Conservation (phyloP, 2,113 vertebrate species). For the Ornithorhynchus anatinus region DNA sequence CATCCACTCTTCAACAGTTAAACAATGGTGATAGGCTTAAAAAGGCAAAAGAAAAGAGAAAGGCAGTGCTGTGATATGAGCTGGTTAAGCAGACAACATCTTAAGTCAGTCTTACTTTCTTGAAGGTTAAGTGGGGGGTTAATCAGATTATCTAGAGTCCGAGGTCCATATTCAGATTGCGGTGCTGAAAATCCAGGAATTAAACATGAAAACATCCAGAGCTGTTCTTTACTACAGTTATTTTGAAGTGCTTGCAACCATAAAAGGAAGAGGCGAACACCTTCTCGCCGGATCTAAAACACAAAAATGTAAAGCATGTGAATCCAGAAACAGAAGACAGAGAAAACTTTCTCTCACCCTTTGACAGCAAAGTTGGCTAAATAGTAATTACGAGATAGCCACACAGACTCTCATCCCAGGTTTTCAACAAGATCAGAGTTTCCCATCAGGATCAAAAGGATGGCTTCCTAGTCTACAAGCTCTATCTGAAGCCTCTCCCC, state of each 20-base stretch:
- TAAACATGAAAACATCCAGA: slow-evolving; percentile 96
- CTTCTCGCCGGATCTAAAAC: slow-evolving; percentile 93
- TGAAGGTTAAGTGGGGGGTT: slow-evolving; percentile 90
- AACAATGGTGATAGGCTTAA: too few species aligned
- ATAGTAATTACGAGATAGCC: not conserved
- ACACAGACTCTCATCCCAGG: too few species aligned
- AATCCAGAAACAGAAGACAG: not conserved
- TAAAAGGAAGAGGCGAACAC: slow-evolving; percentile 92
- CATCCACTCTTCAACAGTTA: too few species aligned
- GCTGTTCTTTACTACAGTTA: slow-evolving; percentile 91
- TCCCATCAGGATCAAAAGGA: too few species aligned
- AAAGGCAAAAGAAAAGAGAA: too few species aligned
- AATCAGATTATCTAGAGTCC: slow-evolving; percentile 94
- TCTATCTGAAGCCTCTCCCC: too few species aligned
- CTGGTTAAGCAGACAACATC: too few species aligned
- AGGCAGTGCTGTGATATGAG: too few species aligned
- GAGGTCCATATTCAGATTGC: slow-evolving; percentile 85
- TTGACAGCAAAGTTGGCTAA: not conserved
- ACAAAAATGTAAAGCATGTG: slow-evolving; percentile 33
- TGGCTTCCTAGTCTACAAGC: too few species aligned
- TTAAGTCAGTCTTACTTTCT: slow-evolving; percentile 84
- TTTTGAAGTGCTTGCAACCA: slow-evolving; percentile 97
- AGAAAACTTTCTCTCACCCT: not conserved
- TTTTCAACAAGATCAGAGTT: too few species aligned
- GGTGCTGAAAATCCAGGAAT: slow-evolving; percentile 96